Evolutionary conservation across 1,140 invertebrate genomes (phyloP).

Genomic region (Drosophila fuyamai): DNA sequence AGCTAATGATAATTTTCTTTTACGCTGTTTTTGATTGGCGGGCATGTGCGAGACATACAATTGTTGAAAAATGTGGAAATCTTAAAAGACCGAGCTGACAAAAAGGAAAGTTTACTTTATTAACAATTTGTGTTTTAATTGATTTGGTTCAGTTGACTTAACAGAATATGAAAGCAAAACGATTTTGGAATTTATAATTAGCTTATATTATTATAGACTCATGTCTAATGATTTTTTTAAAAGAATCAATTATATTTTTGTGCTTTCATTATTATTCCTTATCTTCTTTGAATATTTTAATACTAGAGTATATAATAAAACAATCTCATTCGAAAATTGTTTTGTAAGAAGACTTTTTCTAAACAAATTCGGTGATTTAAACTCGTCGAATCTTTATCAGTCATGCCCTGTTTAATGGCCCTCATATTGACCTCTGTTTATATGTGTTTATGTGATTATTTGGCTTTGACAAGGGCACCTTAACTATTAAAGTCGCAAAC

Average conservation of each 20-base stretch:
- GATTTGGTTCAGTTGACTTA: conserved; percentile 4
- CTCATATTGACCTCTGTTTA: conserved; percentile 38
- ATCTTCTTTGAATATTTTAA: too few relatives aligned
- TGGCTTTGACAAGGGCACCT: conserved; percentile 48
- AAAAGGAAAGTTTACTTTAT: conserved; percentile 52
- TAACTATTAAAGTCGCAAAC: conserved; percentile 28
- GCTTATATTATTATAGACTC: too few relatives aligned
- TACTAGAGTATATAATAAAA: too few relatives aligned
- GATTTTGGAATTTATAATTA: too few relatives aligned
- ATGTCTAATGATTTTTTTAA: too few relatives aligned
- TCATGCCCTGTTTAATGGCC: conserved; percentile 18
- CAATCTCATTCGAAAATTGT: background rate
- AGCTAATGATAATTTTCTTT: conserved; percentile 68
- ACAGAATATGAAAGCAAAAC: background rate
- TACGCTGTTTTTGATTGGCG: conserved; percentile 19
- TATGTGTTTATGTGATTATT: conserved; percentile 3
- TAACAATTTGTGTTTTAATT: conserved; percentile 9
- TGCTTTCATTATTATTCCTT: too few relatives aligned
- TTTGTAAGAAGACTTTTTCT: background rate
- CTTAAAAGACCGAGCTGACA: conserved; percentile 26
- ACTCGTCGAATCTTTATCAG: conserved; percentile 41
- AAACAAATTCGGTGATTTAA: background rate
- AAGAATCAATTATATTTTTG: background rate
- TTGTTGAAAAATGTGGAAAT: conserved; percentile 46
- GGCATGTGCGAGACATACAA: conserved; percentile 42